A percentile compares a stretch with the other conserved stretches of the same genome.
Evolutionary conservation across 2,113 vertebrate species (phyloP).

Genomic region (Progne subis): DNA sequence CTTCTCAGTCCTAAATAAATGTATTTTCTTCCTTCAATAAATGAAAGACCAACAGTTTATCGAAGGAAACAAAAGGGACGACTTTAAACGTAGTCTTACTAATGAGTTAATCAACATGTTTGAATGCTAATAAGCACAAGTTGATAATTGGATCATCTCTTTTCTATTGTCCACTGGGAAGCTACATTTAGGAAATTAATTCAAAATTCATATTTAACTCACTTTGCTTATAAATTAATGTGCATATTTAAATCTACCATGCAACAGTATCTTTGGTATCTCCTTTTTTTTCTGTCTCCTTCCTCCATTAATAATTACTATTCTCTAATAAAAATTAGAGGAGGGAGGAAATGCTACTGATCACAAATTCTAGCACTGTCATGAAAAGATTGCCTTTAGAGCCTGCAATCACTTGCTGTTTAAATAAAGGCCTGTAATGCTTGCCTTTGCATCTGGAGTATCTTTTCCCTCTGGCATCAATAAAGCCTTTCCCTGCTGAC

Average conservation of each 20-base stretch:
- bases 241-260: constrained; percentile 19
- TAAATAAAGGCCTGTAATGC: constrained; percentile 21
- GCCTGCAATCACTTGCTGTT: not conserved
- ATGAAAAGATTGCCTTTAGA: constrained; percentile 27
- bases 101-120: constrained; percentile 62
- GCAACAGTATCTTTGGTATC: not conserved
- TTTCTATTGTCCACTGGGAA: constrained; percentile 56
- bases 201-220: not conserved
- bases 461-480: not conserved
- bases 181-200: constrained; percentile 40
- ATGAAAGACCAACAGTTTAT: not conserved
- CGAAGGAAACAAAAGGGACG: constrained; percentile 17
- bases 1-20: not conserved
- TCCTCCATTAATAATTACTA: constrained; percentile 52
- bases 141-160: constrained; percentile 35
- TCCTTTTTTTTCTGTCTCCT: not conserved
- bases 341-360: constrained; percentile 49
- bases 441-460: not conserved
- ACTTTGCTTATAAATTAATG: constrained; percentile 46
- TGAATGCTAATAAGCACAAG: constrained; percentile 46
- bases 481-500: not conserved
- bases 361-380: constrained; percentile 12
- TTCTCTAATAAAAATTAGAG: constrained; percentile 57
- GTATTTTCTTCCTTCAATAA: not conserved
- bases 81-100: constrained; percentile 20